These are phyloP conservation scores for Baccha elongata DNA, from an alignment of 2,888 invertebrate species.

Conservation along the genomic window DNA sequence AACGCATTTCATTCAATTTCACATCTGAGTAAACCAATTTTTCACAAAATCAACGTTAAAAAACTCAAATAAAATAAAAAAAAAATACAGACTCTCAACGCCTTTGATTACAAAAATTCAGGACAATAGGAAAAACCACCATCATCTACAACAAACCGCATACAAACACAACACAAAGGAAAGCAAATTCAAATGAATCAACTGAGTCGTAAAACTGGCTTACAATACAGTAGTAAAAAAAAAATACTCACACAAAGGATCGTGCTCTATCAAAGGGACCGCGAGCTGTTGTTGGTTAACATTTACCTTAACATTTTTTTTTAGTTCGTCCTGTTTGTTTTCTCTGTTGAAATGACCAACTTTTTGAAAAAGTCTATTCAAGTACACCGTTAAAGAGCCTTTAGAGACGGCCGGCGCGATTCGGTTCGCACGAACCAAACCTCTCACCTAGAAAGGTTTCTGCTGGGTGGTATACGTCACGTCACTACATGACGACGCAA, in stretches of 20 bases:
- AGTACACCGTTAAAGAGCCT: slow-evolving; percentile 48
- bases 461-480: neutral
- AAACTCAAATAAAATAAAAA: slow-evolving; percentile 14
- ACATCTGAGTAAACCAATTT: slow-evolving; percentile 9
- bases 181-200: slow-evolving; percentile 29
- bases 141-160: slow-evolving; percentile 19
- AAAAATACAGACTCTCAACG: slow-evolving; percentile 20
- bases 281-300: slow-evolving; percentile 18
- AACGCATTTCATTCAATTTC: too few relatives aligned
- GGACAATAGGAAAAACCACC: slow-evolving; percentile 12
- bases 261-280: slow-evolving; percentile 15
- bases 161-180: slow-evolving; percentile 21
- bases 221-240: slow-evolving; percentile 19
- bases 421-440: slow-evolving; percentile 9
- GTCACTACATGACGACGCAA: slow-evolving; percentile 2
- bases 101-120: slow-evolving; percentile 36
- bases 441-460: slow-evolving; percentile 18
- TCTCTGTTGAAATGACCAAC: slow-evolving; percentile 48
- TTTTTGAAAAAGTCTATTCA: slow-evolving; percentile 57
- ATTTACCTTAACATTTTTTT: slow-evolving; percentile 13
- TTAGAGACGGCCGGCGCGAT: slow-evolving; percentile 38
- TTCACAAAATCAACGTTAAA: slow-evolving; percentile 7
- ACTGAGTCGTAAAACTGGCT: slow-evolving; percentile 38
- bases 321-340: neutral
- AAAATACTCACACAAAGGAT: slow-evolving; percentile 31